A percentile compares a stretch with the other conserved stretches of the same genome.
phyloP scores from a whole-genome alignment of 2,797 vertebrate species.

The Kryptolebias ocellatus region DNA sequence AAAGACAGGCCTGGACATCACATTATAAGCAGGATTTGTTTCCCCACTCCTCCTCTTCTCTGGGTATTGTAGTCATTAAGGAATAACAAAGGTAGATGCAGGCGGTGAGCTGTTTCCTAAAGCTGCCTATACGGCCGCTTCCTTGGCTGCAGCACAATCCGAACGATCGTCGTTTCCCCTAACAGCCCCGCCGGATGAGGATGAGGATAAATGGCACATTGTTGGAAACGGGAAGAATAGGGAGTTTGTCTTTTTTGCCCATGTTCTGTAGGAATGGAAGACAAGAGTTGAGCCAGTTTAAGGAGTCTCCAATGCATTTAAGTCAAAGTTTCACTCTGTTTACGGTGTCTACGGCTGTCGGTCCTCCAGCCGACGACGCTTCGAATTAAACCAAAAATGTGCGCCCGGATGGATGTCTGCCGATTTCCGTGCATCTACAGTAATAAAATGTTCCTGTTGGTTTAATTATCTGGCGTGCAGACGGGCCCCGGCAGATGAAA shows the following conservation, averaged over 20 bases:
- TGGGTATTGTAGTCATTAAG: slow-evolving; percentile 55
- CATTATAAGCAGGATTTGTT: slow-evolving; percentile 72
- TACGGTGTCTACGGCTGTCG: slow-evolving; percentile 20
- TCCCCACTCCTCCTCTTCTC: slow-evolving; percentile 48
- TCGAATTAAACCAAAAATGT: slow-evolving; percentile 43
- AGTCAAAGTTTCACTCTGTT: slow-evolving; percentile 60
- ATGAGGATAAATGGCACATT: slow-evolving; percentile 17
- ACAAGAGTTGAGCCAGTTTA: slow-evolving; percentile 26
- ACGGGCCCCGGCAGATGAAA: slow-evolving; percentile 42
- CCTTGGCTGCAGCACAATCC: background rate
- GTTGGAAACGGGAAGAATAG: background rate
- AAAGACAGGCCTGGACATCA: slow-evolving; percentile 72
- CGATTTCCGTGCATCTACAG: slow-evolving; percentile 31
- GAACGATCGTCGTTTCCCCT: slow-evolving; percentile 1
- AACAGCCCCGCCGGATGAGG: background rate
- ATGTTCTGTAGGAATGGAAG: slow-evolving; percentile 6
- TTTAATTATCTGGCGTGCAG: slow-evolving; percentile 52
- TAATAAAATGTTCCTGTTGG: slow-evolving; percentile 48
- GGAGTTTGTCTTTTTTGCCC: background rate
- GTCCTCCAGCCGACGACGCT: slow-evolving; percentile 22
- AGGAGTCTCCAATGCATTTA: slow-evolving; percentile 30
- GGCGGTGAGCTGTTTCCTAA: slow-evolving; percentile 7
- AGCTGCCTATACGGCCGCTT: background rate
- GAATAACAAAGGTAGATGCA: slow-evolving; percentile 51
- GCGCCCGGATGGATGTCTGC: slow-evolving; percentile 42